Evolutionary conservation across 2,797 vertebrate species (phyloP).

Genomic region (Microctenopoma lineatum): DNA sequence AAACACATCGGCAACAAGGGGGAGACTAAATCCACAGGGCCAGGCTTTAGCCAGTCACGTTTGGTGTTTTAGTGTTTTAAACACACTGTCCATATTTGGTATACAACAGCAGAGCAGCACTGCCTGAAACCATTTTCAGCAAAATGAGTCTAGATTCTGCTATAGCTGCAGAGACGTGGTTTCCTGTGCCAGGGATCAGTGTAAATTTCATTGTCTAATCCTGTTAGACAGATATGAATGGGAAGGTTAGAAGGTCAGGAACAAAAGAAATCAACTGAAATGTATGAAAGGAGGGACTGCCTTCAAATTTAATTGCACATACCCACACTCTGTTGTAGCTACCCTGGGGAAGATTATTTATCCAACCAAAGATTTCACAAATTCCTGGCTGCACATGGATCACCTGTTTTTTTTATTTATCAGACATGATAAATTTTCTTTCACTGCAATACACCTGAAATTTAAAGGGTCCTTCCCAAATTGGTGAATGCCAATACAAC

Average conservation of each 20-base stretch:
- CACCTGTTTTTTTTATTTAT: too few species aligned
- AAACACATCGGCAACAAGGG: conserved; percentile 33
- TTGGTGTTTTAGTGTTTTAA: conserved; percentile 8
- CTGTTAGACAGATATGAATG: conserved; percentile 32
- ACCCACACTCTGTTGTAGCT: neutral
- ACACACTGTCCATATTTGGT: conserved; percentile 68
- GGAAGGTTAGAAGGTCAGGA: conserved; percentile 30
- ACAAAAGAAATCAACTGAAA: conserved; percentile 27
- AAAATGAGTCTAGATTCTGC: conserved; percentile 36
- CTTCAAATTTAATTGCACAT: conserved; percentile 7
- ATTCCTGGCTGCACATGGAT: conserved; percentile 15
- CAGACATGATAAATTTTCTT: conserved; percentile 35
- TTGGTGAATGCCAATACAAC: conserved; percentile 21
- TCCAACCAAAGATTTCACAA: conserved; percentile 1
- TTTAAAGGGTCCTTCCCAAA: conserved; percentile 3
- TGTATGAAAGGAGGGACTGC: neutral
- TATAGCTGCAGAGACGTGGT: conserved; percentile 16
- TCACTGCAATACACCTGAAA: conserved; percentile 32
- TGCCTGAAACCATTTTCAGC: conserved; percentile 50
- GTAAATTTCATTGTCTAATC: conserved; percentile 44
- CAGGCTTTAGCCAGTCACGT: conserved; percentile 7
- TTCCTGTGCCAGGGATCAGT: conserved; percentile 41
- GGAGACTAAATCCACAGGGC: conserved; percentile 19
- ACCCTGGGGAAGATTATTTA: neutral
- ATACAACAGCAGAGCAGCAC: conserved; percentile 40